phyloP scores from a whole-genome alignment of 2,113 vertebrate genomes.

The Callopanchax toddi region DNA sequence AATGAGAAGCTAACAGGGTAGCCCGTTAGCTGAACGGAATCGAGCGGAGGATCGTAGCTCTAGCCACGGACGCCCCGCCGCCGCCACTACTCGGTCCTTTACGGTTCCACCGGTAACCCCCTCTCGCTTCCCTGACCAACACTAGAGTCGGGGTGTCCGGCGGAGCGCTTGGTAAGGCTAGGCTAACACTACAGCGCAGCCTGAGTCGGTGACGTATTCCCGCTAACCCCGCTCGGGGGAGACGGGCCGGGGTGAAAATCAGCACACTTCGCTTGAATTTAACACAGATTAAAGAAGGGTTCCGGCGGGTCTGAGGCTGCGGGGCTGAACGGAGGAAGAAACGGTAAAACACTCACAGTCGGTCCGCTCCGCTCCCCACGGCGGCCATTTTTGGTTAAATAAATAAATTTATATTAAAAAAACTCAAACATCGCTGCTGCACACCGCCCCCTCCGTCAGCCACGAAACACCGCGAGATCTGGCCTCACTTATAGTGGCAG shows the following conservation, averaged over 20 bases:
- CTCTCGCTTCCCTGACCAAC: conserved; percentile 18
- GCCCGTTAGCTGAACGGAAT: conserved; percentile 39
- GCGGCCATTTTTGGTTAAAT: conserved; percentile 89
- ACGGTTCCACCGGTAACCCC: too few relatives aligned
- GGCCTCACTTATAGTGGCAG: not conserved
- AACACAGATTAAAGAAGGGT: conserved; percentile 59
- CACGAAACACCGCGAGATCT: conserved; percentile 74
- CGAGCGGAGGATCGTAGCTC: conserved; percentile 7
- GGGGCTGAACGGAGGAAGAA: conserved; percentile 55
- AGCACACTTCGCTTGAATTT: conserved; percentile 70
- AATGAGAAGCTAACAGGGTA: not conserved
- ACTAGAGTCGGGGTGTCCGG: conserved; percentile 18
- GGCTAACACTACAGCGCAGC: conserved; percentile 57
- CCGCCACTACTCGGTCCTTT: too few relatives aligned
- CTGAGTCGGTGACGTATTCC: conserved; percentile 82
- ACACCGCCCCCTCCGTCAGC: conserved; percentile 74
- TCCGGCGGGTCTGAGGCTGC: conserved; percentile 24
- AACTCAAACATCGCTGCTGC: conserved; percentile 81
- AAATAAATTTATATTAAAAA: conserved; percentile 84
- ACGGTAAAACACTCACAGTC: conserved; percentile 81
- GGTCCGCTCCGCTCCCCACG: conserved; percentile 84
- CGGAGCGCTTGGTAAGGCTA: conserved; percentile 15
- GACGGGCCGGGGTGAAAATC: conserved; percentile 72
- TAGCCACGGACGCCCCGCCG: not conserved
- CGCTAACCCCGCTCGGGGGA: conserved; percentile 73